Base-by-base conservation (phyloP, 2,113 vertebrate genomes). In the Phylloscopus whistleri region DNA sequence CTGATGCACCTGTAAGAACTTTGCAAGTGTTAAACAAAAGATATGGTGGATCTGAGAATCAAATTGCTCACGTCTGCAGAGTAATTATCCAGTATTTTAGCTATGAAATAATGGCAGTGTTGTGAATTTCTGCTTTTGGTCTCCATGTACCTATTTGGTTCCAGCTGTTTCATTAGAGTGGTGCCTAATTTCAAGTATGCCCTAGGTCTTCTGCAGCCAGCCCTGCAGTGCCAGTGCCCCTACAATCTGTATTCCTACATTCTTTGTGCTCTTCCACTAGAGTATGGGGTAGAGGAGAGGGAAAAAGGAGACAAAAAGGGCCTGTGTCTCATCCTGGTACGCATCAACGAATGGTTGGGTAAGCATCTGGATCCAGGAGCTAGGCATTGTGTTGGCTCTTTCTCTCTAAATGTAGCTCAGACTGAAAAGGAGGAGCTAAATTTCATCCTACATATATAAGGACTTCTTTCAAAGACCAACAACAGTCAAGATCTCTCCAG, bases 401-500 rank as follows among this genome's bases (percentile, higher is more conserved):
- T 87, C 20, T 76, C 14, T 91, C 60, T 75, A 64, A 49, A 58
- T 11, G 11, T 60, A 60, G 33, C 44, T 41, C 27, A 46, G 16
- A 41, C 9, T 75, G 37, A 55, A 91, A 72, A 79, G 48, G n/a
- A 77, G 48, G 37, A 87, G 41, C 16, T 6, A 1, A 27, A 82
- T 85, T 91, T 58, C 33, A 7, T 41, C 43, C 60, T 59, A 9
- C 9, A 1, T 62, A 5, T 59, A 15, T 68, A 35, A 60, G 31
- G 66, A 51, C n/a, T 28, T 63, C 16, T 70, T 82, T 76, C 10
- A 16, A 90, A 88, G 24, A 52, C 35, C 27, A 51, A 3, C 16
- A 86, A 60, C 37, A 64, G 1, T 21, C 0, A 0, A 85, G 35
- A 74, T 30, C 30, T 86, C 37, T 17, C 10, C 33, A 16, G 21